A percentile compares a stretch with the other conserved stretches of the same genome.
Conservation (phyloP, 2,888 invertebrate genomes). For the Nebria brevicollis region DNA sequence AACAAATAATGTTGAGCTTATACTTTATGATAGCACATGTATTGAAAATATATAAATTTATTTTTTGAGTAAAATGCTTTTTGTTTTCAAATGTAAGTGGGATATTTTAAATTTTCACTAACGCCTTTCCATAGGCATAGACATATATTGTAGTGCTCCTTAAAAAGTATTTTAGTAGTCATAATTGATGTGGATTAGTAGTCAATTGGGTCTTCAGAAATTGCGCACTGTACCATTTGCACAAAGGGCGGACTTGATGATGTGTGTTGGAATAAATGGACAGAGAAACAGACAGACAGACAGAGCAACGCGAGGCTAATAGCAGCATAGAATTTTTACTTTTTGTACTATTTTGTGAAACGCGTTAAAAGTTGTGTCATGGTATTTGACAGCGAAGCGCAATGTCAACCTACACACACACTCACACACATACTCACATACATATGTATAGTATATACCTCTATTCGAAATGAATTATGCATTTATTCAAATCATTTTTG, state of each 20-base stretch:
- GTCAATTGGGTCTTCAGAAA: neutral
- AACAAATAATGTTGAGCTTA: no score
- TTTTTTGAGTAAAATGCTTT: no score
- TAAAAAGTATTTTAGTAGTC: neutral
- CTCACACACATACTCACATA: neutral
- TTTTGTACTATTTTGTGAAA: neutral
- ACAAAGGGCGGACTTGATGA: neutral
- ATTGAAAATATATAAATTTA: no score
- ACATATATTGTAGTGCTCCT: no score
- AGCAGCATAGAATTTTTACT: neutral
- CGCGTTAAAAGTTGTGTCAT: conserved; percentile 12
- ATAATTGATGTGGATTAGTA: neutral
- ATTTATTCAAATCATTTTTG: conserved; percentile 45
- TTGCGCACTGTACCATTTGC: neutral
- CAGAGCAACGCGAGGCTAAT: neutral
- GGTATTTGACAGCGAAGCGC: neutral
- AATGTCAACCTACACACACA: neutral
- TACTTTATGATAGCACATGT: no score
- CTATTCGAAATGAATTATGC: conserved; percentile 33
- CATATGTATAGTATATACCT: neutral
- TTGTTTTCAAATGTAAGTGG: no score
- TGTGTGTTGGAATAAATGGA: neutral
- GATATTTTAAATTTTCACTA: no score
- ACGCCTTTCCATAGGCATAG: no score
- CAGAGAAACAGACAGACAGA: neutral